Conservation (phyloP, 2,113 vertebrate species). For the Nycticryphes semicollaris region DNA sequence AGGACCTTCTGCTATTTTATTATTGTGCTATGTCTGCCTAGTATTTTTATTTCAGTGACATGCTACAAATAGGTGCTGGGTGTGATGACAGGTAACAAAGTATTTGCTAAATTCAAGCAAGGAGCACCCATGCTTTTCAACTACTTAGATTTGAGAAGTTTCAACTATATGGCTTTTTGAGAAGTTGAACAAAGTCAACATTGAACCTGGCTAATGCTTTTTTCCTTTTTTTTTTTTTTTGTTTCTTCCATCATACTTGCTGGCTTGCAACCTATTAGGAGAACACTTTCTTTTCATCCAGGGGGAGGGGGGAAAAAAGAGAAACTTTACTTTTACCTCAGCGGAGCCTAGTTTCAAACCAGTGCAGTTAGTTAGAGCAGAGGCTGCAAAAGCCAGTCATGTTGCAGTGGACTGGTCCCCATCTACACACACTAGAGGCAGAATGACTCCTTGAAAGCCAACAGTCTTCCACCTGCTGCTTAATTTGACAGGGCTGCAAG, state of each 20-base stretch:
- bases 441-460: not conserved
- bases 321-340: not conserved
- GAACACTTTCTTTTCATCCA: not conserved
- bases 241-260: not conserved
- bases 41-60: not conserved
- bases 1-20: not conserved
- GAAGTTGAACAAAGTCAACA: not conserved
- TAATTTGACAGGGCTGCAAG: not conserved
- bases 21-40: not conserved
- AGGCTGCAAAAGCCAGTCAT: not conserved
- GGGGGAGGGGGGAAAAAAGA: rapidly evolving
- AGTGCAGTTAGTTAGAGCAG: not conserved
- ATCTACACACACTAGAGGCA: not conserved
- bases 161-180: not conserved
- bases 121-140: not conserved
- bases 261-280: not conserved
- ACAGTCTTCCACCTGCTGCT: not conserved
- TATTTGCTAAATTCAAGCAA: not conserved
- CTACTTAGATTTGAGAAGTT: not conserved
- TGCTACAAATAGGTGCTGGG: not conserved
- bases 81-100: not conserved
- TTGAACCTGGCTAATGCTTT: rapidly evolving
- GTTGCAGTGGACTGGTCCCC: not conserved
- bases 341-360: not conserved
- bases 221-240: not conserved